Evolutionary conservation across 2,113 vertebrate genomes (phyloP), one percentile per base, ranked within the genome.

Genomic region (Bombycilla garrulus): DNA sequence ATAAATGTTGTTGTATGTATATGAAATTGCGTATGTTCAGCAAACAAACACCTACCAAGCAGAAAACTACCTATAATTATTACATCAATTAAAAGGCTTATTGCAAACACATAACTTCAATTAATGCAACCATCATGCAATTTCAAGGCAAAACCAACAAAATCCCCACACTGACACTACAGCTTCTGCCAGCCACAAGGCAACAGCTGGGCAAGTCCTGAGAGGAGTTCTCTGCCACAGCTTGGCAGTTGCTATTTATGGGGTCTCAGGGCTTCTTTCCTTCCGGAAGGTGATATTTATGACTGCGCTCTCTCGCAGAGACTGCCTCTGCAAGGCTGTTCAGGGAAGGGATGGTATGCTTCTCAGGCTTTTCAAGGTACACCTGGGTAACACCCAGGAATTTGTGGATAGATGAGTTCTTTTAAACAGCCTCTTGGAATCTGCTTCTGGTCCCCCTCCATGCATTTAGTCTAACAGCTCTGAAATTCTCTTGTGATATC

Each of bases 171-270:
- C 16, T 40, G 60, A 11, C n/a, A 16, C 11, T 24, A 15, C 11
- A 56, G 21, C 44, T 56, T 67, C 53, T 38, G 38, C 64, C 45
- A 28, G 51, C 24, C 33, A 15, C 29, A 72, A 67, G 40, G 61
- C 44, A 85, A 36, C 12, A 76, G 78, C n/a, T 57, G 57, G 2
- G 6, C 8, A 79, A 47, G 9, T 31, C 47, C 21, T 0, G 0
- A 62, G 56, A 11, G 0, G 0, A 79, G 15, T 9, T 81, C 70
- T 44, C 29, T 0, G 0, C 44, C 12, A 2, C 24, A 71, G 62
- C 53, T 62, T 5, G 2, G 23, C 21, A 77, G 40, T 5, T 48
- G 50, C 72, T 58, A 15, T 70, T 80, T 76, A 76, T 15, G 25
- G n/a, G 31, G 20, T 70, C 86, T 91, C 47, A 50, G 69, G 47